These are phyloP conservation scores for Anorthoa munda DNA, from an alignment of 2,888 invertebrate genomes.

Conservation along the genomic window DNA sequence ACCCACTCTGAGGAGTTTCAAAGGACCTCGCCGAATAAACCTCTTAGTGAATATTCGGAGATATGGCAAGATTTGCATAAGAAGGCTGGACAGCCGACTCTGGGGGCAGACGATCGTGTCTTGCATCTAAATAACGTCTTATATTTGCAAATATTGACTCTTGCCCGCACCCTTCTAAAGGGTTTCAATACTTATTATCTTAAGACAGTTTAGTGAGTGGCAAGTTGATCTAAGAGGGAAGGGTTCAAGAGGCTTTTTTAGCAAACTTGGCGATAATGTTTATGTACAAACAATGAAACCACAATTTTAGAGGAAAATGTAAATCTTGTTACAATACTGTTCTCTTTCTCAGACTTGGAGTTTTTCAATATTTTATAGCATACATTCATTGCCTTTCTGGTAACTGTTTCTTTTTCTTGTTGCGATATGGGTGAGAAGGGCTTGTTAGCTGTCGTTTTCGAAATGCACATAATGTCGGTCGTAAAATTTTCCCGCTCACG, in stretches of 20 bases:
- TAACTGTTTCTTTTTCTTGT: conserved; percentile 13
- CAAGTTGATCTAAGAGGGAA: conserved; percentile 76
- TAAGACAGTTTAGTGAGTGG: conserved; percentile 86
- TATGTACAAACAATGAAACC: conserved; percentile 48
- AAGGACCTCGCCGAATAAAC: conserved; percentile 85
- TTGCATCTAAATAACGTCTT: conserved; percentile 90
- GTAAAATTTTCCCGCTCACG: conserved; percentile 46
- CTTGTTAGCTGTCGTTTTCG: conserved; percentile 25
- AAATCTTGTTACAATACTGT: conserved; percentile 38
- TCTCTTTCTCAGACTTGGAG: not conserved
- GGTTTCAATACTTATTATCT: conserved; percentile 85
- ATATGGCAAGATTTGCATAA: conserved; percentile 87
- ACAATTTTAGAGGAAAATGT: conserved; percentile 36
- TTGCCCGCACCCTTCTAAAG: conserved; percentile 86
- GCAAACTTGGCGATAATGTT: conserved; percentile 55
- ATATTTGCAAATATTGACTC: conserved; percentile 90
- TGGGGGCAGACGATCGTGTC: conserved; percentile 85
- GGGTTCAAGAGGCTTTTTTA: conserved; percentile 70
- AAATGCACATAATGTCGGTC: conserved; percentile 34
- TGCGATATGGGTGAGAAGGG: conserved; percentile 5
- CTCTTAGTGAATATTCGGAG: conserved; percentile 85
- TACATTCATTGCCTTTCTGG: conserved; percentile 23
- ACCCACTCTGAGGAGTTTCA: conserved; percentile 80
- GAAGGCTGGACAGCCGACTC: conserved; percentile 81
- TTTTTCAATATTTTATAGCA: conserved; percentile 27